These are phyloP conservation scores for Ianthella basta DNA, from an alignment of 37 sponge, comb jelly and placozoan genomes.

Conservation along the genomic window DNA sequence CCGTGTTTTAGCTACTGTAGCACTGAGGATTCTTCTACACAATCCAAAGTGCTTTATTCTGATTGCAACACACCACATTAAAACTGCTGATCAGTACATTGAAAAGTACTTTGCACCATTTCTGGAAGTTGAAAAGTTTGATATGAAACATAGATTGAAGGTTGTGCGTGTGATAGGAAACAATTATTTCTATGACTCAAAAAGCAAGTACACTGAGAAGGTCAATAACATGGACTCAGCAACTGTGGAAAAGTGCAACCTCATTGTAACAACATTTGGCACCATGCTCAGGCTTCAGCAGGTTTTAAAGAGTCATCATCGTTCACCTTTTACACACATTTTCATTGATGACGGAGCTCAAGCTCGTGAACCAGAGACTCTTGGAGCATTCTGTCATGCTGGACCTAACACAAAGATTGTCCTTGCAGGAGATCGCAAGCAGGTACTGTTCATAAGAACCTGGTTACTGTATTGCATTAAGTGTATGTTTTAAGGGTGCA, in stretches of 20 bases:
- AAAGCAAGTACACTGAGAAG: no score
- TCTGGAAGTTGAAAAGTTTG: neutral
- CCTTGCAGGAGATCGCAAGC: conserved; percentile 79
- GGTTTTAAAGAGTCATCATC: neutral
- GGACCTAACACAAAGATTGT: conserved; percentile 58
- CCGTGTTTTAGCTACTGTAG: conserved; percentile 23
- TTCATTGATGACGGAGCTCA: conserved; percentile 85
- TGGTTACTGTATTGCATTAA: neutral
- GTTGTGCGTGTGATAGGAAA: no score
- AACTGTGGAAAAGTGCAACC: no score
- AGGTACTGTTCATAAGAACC: conserved; percentile 32
- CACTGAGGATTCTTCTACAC: neutral
- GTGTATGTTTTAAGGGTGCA: neutral
- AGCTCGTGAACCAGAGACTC: conserved; percentile 74
- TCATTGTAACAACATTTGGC: conserved; percentile 2
- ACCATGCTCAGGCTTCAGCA: neutral
- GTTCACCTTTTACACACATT: conserved; percentile 62
- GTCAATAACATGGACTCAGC: no score
- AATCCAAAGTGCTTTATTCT: neutral
- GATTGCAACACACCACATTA: conserved; percentile 23
- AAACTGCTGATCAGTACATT: conserved; percentile 33
- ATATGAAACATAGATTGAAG: no score
- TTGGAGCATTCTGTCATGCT: conserved; percentile 65
- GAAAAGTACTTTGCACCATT: conserved; percentile 33
- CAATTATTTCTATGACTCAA: no score